Evolutionary conservation across 2,888 invertebrate species (phyloP), one percentile per base, ranked within the genome.

Genomic region (Mimas tiliae): DNA sequence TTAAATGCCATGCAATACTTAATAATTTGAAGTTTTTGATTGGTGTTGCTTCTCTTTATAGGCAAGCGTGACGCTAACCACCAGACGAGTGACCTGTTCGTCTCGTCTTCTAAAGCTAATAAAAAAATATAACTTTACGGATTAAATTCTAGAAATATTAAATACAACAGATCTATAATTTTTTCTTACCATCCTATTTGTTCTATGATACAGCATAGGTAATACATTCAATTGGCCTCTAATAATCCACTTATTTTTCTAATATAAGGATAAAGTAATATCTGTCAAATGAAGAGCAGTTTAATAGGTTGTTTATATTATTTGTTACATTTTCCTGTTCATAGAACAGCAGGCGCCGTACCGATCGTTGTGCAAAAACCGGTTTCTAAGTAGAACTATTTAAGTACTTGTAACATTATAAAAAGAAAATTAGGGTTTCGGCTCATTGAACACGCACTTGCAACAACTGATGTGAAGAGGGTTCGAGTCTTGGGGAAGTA

Each of bases 311-410:
- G 55, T 55, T 34, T 53, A 53, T 34, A n/a, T n/a, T n/a, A 33
- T 19, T 58, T 16, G 12, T 4, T 19, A 58, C 38, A 58, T 58
- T 58, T 58, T 58, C 42, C 42, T 58, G 42, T 58, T 42, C 1
- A 42, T 11, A 16, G 19, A 42, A 58, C 42, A 58, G 19, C 12
- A 38, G 11, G 16, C 19, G 11, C 19, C 11, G 14, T n/a, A n/a
- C n/a, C n/a, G n/a, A n/a, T n/a, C n/a, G 19, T 50, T 16, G 6
- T 16, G 42, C 1, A 58, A 58, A 58, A 58, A 58, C 9, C n/a
- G 14, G 58, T 42, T 50, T 58, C 38, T 19, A 12, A 2, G 58
- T 19, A 38, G 38, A 58, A 19, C 12, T 7, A 38, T 53, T 55
- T 42, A n/a, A n/a, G n/a, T n/a, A 19, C 19, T 45, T 45, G 45